Percentiles rank a stretch among this genome's conserved stretches.
These are phyloP conservation scores for Actenoides hombroni DNA, from an alignment of 2,113 vertebrate species.

Conservation along the genomic window DNA sequence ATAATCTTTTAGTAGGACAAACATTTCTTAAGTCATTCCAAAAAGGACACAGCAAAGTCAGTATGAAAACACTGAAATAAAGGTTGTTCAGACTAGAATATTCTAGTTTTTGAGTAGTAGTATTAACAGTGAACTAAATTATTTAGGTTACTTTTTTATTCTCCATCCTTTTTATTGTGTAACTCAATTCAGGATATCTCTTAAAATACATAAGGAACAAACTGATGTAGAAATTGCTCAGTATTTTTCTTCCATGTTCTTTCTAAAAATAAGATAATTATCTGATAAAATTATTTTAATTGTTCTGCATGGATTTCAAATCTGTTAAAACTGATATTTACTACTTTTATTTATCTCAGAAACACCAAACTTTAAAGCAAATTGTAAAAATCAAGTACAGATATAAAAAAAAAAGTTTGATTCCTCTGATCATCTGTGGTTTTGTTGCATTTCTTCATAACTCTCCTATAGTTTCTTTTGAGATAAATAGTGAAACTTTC, in stretches of 20 bases:
- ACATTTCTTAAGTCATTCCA: neutral
- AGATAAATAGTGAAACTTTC: neutral
- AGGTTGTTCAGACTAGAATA: neutral
- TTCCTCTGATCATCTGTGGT: neutral
- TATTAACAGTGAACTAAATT: neutral
- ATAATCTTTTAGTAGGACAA: neutral
- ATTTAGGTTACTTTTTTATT: neutral
- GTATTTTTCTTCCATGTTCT: neutral
- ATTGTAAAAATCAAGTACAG: neutral
- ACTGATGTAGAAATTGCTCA: neutral
- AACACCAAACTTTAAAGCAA: neutral
- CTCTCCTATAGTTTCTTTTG: neutral
- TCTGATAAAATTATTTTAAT: neutral
- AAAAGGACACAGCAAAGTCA: neutral
- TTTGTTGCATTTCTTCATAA: neutral
- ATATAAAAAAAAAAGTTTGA: no score
- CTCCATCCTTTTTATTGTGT: neutral
- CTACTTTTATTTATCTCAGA: neutral
- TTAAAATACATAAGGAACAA: neutral
- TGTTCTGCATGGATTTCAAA: neutral
- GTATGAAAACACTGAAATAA: neutral
- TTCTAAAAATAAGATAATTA: neutral
- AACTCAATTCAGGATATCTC: neutral
- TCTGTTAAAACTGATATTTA: neutral
- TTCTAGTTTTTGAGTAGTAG: neutral